Base-by-base conservation (phyloP, 2,888 invertebrate genomes). In the Orthonevra nobilis region DNA sequence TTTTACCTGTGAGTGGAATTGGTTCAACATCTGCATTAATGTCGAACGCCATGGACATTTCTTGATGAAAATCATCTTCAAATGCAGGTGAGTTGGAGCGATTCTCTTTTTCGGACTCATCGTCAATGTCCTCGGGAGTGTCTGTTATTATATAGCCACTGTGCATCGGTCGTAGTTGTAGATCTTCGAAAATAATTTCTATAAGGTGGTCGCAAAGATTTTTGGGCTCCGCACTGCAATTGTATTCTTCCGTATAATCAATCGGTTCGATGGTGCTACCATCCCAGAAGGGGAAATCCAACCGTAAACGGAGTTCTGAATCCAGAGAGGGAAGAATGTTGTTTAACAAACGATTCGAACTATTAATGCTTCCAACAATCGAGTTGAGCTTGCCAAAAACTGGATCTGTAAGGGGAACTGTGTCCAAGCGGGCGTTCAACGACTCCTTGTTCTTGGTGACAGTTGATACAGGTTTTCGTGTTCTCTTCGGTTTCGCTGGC, bases 1-100 rank as follows among this genome's bases (percentile, higher is more conserved):
- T 77, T 2, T 70, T 83, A 15, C 83, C 84, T 26, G 91, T 89
- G 1, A 86, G 85, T 0, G 91, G 91, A 82, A 92, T 89, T 0
- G 92, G 92, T 83, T 92, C 92, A 0, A 92, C 91, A 28, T 92
- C 91, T 0, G 92, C 92, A 83, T 92, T 91, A 0, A 92, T 90
- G 81, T 92, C 92, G 81, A 92, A 92, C 0, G 91, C 92, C 56
- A 92, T 86, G 0, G 91, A 91, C 68, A 92, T 90, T 82, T 92
- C 91, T 0, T 90, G 91, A 64, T 72, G 68, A 0, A 89, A 83
- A 77, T 91, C 90, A 48, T 90, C 82, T 1, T 89, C 83, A 3
- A 74, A 81, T 15, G 74, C 86, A 88, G 90, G 90, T 70, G 90
- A 81, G 0, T 88, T 81, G 75, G 87, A n/a, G 10, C 46, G 60